These are phyloP conservation scores for Crotalus viridis DNA, from an alignment of 2,113 vertebrate species.

Conservation along the genomic window DNA sequence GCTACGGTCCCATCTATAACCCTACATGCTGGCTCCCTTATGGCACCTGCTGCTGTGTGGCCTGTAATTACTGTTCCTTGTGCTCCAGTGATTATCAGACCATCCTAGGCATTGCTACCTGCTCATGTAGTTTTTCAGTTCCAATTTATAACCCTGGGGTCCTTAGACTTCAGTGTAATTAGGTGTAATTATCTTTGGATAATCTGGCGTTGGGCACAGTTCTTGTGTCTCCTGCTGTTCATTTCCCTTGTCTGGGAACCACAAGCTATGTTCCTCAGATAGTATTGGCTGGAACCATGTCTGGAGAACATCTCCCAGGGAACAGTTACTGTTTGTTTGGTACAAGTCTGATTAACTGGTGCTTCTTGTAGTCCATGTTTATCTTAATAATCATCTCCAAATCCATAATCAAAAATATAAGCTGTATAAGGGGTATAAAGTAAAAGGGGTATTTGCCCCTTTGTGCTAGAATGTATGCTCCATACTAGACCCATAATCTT, in stretches of 20 bases:
- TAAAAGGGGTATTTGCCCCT: no score
- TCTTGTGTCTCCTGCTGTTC: neutral
- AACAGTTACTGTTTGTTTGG: neutral
- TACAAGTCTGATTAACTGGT: neutral
- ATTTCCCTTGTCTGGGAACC: neutral
- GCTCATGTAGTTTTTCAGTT: neutral
- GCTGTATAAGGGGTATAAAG: no score
- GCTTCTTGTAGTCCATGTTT: neutral
- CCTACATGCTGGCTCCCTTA: no score
- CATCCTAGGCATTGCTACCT: neutral
- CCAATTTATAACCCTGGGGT: no score
- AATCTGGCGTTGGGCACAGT: neutral
- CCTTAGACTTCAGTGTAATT: neutral
- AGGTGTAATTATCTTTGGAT: neutral
- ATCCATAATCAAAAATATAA: neutral
- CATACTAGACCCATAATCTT: no score
- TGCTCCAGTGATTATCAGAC: neutral
- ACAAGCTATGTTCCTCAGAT: neutral
- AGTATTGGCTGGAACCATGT: neutral
- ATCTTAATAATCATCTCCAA: neutral
- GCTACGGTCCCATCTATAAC: neutral
- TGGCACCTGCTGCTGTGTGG: neutral
- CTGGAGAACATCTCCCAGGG: neutral
- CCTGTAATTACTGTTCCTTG: neutral
- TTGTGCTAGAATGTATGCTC: neutral